Evolutionary conservation across 2,888 invertebrate species (phyloP).

Genomic region (Drosophila putrida): DNA sequence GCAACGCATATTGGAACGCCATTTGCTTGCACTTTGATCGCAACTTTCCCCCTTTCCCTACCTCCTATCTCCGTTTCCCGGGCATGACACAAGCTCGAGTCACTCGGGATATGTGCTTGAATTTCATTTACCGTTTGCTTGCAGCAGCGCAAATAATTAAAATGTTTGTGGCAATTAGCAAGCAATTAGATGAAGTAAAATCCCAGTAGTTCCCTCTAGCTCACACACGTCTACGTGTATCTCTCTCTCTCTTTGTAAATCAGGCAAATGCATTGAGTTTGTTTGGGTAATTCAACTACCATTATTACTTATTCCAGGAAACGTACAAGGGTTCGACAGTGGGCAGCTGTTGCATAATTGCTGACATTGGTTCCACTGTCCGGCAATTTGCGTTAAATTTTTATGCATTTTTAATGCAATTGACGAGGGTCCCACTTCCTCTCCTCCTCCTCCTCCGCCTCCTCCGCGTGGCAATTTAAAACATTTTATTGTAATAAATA

Average conservation of each 20-base stretch:
- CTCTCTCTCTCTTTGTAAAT: too few species aligned
- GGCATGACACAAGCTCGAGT: not conserved
- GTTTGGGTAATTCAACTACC: not conserved
- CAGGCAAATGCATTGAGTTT: not conserved
- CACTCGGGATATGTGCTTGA: slow-evolving; percentile 26
- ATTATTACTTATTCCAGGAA: slow-evolving; percentile 8
- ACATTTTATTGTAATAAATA: slow-evolving; percentile 57
- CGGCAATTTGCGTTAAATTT: slow-evolving; percentile 43
- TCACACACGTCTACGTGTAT: too few species aligned
- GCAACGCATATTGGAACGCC: slow-evolving; percentile 31
- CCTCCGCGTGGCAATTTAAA: slow-evolving; percentile 43
- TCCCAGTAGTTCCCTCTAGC: not conserved
- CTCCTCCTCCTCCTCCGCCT: not conserved
- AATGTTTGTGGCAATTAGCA: slow-evolving; percentile 58
- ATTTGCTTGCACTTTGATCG: slow-evolving; percentile 40
- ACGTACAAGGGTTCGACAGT: too few species aligned
- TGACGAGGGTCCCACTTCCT: not conserved
- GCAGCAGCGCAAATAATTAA: slow-evolving; percentile 44
- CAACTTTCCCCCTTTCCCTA: not conserved
- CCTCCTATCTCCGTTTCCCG: not conserved
- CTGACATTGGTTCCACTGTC: slow-evolving; percentile 5
- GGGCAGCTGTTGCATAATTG: not conserved
- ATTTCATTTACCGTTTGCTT: slow-evolving; percentile 39
- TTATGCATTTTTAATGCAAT: slow-evolving; percentile 50
- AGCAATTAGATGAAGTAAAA: slow-evolving; percentile 51